Conservation (phyloP, 2,113 vertebrate species). For the Sisor rabdophorus region DNA sequence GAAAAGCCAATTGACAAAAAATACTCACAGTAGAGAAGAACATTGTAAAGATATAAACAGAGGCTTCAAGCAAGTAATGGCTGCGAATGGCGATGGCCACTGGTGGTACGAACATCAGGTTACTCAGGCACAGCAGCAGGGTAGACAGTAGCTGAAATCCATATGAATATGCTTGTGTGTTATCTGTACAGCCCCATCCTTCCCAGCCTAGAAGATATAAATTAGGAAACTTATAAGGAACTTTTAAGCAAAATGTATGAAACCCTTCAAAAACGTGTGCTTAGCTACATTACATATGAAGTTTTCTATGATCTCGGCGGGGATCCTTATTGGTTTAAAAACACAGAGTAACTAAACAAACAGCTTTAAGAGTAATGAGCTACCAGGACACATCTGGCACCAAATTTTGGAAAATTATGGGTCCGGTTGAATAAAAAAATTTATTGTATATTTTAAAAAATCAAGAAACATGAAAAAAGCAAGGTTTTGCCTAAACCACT, state of each 20-base stretch:
- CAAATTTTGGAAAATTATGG: neutral
- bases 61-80: conserved; percentile 89
- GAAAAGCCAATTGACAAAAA: neutral
- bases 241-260: neutral
- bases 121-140: conserved; percentile 92
- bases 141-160: conserved; percentile 96
- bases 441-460: too few species aligned
- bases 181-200: conserved; percentile 96
- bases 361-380: conserved; percentile 1
- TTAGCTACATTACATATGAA: neutral
- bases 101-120: conserved; percentile 95
- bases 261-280: neutral
- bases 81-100: conserved; percentile 90
- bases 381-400: neutral
- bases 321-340: neutral
- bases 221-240: neutral
- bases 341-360: neutral
- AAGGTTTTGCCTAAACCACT: neutral
- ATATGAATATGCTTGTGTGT: conserved; percentile 86
- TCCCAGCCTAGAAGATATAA: conserved; percentile 80
- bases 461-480: neutral
- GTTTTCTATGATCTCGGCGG: neutral
- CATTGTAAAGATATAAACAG: conserved; percentile 96
- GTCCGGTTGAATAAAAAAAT: too few species aligned
- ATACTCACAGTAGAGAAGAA: conserved; percentile 94